A percentile compares a stretch with the other conserved stretches of the same genome.
These are phyloP conservation scores for Spialia ferax DNA, from an alignment of 2,888 invertebrate genomes.

Conservation along the genomic window DNA sequence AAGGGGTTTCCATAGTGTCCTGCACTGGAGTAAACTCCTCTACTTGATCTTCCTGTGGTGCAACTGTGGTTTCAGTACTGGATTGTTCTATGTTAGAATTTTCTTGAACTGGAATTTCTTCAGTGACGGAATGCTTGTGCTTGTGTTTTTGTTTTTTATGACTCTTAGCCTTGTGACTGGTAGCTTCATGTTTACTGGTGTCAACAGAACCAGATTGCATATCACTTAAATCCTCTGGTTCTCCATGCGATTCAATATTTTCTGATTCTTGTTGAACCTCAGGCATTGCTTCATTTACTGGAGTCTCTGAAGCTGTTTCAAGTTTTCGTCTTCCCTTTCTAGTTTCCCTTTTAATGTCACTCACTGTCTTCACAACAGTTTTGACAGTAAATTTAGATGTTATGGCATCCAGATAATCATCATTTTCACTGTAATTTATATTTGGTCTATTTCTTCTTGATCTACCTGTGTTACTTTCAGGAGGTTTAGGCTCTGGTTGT, in stretches of 20 bases:
- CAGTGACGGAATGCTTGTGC: slow-evolving; percentile 50
- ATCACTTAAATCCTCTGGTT: slow-evolving; percentile 70
- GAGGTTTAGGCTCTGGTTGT: slow-evolving; percentile 76
- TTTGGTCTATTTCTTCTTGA: slow-evolving; percentile 80
- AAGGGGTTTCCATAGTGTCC: slow-evolving; percentile 63
- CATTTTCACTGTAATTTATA: slow-evolving; percentile 86
- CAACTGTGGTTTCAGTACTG: slow-evolving; percentile 38
- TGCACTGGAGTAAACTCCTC: slow-evolving; percentile 53
- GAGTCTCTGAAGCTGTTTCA: slow-evolving; percentile 58
- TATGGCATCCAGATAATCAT: slow-evolving; percentile 82
- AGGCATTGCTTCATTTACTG: slow-evolving; percentile 50
- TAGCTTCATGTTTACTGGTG: slow-evolving; percentile 57
- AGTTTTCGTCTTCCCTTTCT: slow-evolving; percentile 73
- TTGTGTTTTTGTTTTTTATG: slow-evolving; percentile 72
- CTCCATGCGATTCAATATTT: slow-evolving; percentile 62
- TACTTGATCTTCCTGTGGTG: slow-evolving; percentile 54
- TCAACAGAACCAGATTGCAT: slow-evolving; percentile 64
- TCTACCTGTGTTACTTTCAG: slow-evolving; percentile 70
- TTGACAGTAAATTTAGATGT: slow-evolving; percentile 70
- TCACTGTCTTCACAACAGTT: slow-evolving; percentile 70
- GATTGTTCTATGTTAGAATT: slow-evolving; percentile 40
- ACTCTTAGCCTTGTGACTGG: slow-evolving; percentile 57
- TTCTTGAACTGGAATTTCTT: slow-evolving; percentile 46
- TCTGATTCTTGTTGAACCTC: slow-evolving; percentile 59
- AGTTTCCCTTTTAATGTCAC: slow-evolving; percentile 76